Evolutionary conservation across 1,140 invertebrate genomes (phyloP).

Genomic region (Chironomus striatipennis): DNA sequence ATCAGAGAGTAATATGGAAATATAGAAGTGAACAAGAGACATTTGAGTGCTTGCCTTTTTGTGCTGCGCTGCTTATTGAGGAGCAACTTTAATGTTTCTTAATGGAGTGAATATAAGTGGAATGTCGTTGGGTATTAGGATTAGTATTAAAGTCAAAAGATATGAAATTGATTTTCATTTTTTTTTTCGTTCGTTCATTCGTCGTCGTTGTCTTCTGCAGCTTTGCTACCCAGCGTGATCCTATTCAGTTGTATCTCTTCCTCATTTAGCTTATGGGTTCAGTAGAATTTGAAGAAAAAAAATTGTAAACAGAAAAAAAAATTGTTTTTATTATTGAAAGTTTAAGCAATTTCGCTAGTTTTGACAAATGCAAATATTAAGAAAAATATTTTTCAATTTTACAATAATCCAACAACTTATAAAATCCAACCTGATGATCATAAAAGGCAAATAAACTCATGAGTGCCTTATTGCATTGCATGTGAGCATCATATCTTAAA

Average conservation of each 20-base stretch:
- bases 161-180: conserved; percentile 11
- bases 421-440: too few species aligned
- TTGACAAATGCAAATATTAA: too few species aligned
- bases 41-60: not conserved
- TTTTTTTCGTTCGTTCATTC: not conserved
- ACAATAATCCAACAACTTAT: too few species aligned
- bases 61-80: not conserved
- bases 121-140: conserved; percentile 12
- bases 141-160: conserved; percentile 14
- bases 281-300: not conserved
- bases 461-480: too few species aligned
- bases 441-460: too few species aligned
- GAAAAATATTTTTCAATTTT: too few species aligned
- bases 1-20: too few species aligned
- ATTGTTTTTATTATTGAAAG: too few species aligned
- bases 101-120: not conserved
- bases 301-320: too few species aligned
- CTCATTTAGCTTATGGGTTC: not conserved
- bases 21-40: not conserved
- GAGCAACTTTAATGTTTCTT: not conserved
- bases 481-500: too few species aligned
- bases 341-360: too few species aligned
- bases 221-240: not conserved
- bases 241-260: not conserved
- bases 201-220: not conserved